Percentiles rank a stretch among this genome's conserved stretches.
Evolutionary conservation across 2,888 invertebrate genomes (phyloP).

Genomic region (Chaetogeoica ovagalla): DNA sequence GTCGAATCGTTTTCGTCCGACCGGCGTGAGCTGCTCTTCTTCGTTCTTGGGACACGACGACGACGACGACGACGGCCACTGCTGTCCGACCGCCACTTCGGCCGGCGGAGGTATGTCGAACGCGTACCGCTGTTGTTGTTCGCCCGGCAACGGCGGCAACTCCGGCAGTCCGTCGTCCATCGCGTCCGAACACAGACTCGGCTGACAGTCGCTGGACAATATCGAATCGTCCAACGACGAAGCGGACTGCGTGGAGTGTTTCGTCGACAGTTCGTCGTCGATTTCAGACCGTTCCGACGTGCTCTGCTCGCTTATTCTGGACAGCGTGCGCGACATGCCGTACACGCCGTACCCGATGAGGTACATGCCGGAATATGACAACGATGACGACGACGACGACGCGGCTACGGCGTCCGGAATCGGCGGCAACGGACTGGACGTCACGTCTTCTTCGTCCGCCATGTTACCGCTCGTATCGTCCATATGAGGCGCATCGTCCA

Average conservation of each 20-base stretch:
- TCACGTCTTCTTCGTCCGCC: constrained; percentile 62
- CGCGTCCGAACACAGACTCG: constrained; percentile 82
- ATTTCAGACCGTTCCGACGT: constrained; percentile 81
- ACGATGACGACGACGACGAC: background rate
- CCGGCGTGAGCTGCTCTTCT: background rate
- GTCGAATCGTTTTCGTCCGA: constrained; percentile 56
- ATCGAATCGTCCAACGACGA: constrained; percentile 80
- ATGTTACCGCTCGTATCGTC: constrained; percentile 64
- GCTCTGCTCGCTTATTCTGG: constrained; percentile 84
- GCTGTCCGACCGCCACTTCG: constrained; percentile 57
- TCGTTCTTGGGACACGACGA: too few relatives aligned
- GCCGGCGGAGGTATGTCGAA: constrained; percentile 54
- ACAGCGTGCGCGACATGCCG: constrained; percentile 75
- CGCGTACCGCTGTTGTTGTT: constrained; percentile 22
- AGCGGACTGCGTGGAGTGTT: constrained; percentile 78
- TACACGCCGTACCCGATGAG: constrained; percentile 67
- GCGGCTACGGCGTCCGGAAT: constrained; percentile 26
- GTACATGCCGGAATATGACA: constrained; percentile 63
- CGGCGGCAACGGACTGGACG: constrained; percentile 40
- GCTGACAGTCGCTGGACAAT: constrained; percentile 82
- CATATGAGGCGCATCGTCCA: constrained; percentile 72
- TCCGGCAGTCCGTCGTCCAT: constrained; percentile 59
- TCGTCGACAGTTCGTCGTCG: constrained; percentile 75
- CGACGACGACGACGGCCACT: too few relatives aligned
- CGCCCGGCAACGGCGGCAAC: constrained; percentile 48